Evolutionary conservation across 1,140 invertebrate species (phyloP).

Genomic region (Plodia interpunctella): DNA sequence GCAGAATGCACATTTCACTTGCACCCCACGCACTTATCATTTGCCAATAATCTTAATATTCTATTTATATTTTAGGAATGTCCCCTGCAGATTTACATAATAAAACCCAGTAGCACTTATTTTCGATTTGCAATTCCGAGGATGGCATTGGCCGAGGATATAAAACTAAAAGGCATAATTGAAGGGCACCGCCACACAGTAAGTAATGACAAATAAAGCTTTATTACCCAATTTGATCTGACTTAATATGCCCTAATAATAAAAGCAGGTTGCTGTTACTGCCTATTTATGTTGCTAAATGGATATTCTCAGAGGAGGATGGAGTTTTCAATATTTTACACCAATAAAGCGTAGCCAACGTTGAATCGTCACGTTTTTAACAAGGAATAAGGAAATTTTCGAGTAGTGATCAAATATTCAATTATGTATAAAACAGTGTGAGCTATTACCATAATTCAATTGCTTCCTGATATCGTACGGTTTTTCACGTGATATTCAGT

Average conservation of each 20-base stretch:
- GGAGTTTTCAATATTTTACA: background rate
- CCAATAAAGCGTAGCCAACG: background rate
- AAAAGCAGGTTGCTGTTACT: background rate
- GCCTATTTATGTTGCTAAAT: background rate
- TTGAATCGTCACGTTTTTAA: background rate
- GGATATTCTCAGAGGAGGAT: background rate
- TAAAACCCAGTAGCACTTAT: too few relatives aligned
- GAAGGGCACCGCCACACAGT: too few relatives aligned
- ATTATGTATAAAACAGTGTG: background rate
- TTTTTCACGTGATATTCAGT: too few relatives aligned
- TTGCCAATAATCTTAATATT: background rate
- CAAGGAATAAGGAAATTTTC: background rate
- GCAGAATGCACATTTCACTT: background rate
- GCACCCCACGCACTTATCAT: background rate
- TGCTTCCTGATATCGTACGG: too few relatives aligned
- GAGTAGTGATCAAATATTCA: background rate
- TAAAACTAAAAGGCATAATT: too few relatives aligned
- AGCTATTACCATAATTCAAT: background rate
- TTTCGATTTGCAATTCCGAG: too few relatives aligned
- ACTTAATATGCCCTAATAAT: too few relatives aligned
- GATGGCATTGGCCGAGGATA: too few relatives aligned
- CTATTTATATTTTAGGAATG: too few relatives aligned
- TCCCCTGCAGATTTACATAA: too few relatives aligned
- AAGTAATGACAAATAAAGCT: too few relatives aligned
- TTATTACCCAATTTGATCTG: too few relatives aligned